These are phyloP conservation scores for Illadopsis cleaveri DNA, from an alignment of 2,113 vertebrate species.

Conservation along the genomic window DNA sequence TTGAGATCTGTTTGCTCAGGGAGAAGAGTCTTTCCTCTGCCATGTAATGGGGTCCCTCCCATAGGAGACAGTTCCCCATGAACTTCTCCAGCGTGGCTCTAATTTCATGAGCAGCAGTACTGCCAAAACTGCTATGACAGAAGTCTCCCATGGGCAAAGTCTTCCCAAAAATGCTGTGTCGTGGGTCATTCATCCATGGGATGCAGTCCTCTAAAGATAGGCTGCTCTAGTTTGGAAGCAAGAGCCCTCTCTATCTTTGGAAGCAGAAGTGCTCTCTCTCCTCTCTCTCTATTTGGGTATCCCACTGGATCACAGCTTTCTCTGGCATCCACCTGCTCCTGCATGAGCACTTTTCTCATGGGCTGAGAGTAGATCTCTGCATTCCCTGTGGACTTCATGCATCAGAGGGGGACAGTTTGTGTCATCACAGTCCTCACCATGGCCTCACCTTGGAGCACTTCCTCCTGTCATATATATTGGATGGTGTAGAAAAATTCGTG, in stretches of 20 bases:
- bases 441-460: background rate
- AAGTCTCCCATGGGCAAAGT: background rate
- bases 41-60: fast-evolving
- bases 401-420: no score
- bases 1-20: background rate
- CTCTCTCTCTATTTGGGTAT: background rate
- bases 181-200: background rate
- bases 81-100: background rate
- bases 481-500: no score
- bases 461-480: no score
- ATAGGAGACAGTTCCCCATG: background rate
- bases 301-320: no score
- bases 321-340: fast-evolving
- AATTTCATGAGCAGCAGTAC: background rate
- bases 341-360: background rate
- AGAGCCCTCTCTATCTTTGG: background rate
- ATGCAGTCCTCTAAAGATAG: background rate
- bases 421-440: no score
- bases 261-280: no score
- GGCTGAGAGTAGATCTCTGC: background rate
- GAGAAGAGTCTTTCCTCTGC: background rate
- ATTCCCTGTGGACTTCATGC: background rate
- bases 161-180: background rate
- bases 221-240: background rate
- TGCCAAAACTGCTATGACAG: background rate